phyloP scores from a whole-genome alignment of 1,140 invertebrate genomes.

The Hylaeus anthracinus region DNA sequence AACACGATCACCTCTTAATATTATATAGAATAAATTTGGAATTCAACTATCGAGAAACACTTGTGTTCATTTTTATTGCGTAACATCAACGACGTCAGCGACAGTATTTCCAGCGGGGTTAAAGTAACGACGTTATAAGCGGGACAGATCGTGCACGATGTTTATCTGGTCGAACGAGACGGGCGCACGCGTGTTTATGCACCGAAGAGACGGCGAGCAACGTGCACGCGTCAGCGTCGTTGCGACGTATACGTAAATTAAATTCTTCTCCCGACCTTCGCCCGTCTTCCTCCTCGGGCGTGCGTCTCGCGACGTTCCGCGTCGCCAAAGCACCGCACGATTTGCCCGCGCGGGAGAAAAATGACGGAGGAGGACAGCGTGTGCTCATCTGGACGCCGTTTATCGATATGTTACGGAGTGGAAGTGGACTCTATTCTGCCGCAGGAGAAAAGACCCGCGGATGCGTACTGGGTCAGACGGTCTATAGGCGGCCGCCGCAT shows the following conservation, averaged over 20 bases:
- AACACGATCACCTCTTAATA: no score
- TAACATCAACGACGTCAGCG: background rate
- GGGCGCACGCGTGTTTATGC: background rate
- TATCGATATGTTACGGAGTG: conserved; percentile 1
- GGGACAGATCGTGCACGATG: conserved; percentile 6
- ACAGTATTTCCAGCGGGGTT: background rate
- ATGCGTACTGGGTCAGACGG: no score
- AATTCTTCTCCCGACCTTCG: conserved; percentile 51
- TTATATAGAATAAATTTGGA: no score
- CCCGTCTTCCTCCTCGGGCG: conserved; percentile 37
- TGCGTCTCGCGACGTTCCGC: conserved; percentile 13
- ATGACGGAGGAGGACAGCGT: background rate
- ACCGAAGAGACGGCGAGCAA: background rate
- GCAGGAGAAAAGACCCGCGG: no score
- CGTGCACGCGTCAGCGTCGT: conserved; percentile 13
- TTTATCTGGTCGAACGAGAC: conserved; percentile 13
- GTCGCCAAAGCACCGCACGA: conserved; percentile 46
- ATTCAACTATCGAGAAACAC: no score
- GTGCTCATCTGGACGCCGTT: background rate
- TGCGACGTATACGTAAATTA: conserved; percentile 58
- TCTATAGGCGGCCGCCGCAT: no score
- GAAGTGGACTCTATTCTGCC: no score
- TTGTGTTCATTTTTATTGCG: background rate
- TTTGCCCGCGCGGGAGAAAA: background rate
- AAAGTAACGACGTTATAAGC: conserved; percentile 12